phyloP scores from a whole-genome alignment of 2,113 vertebrate species.

The Rattus norvegicus region GRCr8 NC_086027.1:114796001-114796500 shows the following conservation, averaged over 20 bases:
- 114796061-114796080: no score
- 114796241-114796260: background rate
- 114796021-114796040: no score
- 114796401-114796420: background rate
- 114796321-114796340: background rate
- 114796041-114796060: no score
- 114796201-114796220: background rate
- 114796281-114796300: background rate
- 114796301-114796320: background rate
- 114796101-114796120: background rate
- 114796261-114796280: background rate
- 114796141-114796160: background rate
- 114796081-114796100: conserved; percentile 21
- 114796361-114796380: background rate
- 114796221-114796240: background rate
- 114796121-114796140: background rate
- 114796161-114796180: conserved; percentile 15
- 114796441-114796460: background rate
- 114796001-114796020: no score
- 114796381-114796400: background rate
- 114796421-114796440: background rate
- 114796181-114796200: background rate
- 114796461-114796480: background rate
- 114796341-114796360: background rate
- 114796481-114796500: background rate